Evolutionary conservation across 1,140 invertebrate genomes (phyloP), one percentile per base, ranked within the genome.

Genomic region (Plodia interpunctella): DNA sequence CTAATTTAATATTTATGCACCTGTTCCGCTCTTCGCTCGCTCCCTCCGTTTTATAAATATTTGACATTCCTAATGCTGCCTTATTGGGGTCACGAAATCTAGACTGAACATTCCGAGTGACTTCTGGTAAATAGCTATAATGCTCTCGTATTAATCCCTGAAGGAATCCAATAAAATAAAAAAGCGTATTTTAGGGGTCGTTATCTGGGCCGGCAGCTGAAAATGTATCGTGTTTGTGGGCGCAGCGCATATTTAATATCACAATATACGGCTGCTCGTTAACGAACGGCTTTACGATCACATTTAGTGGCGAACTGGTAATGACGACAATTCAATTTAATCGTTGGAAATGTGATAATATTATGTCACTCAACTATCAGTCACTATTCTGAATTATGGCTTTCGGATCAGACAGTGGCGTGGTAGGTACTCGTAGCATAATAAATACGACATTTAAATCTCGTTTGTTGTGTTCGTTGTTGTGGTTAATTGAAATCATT

Each of bases 161-260:
- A 20, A 17, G 52, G 38, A 44, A 44, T 44, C 38, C 44, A 50
- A 54, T 61, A 55, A 44, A 38, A 19, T 61, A 38, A 56, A 60
- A 58, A 51, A 21, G 15, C 15, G 15, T 20, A 32, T 44, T 44
- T 59, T 20, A 59, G 28, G 21, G 49, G 57, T 49, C 50, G 49
- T 59, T 59, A 52, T 53, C 49, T 53, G 50, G 18, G 17, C 18
- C 13, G n/a, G 15, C 15, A 53, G 49, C 56, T 57, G 57, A 54
- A 54, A 54, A 54, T 28, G 30, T 30, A 13, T 54, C 28, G 52
- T 54, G 25, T 0, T 15, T 53, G 3, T 25, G 25, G 25, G 52
- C 20, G 25, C 25, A 28, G 52, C 20, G 15, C n/a, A 28, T 25
- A 54, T 54, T 54, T 15, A 28, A 54, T 54, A 54, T 25, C 8